Evolutionary conservation across 1,140 invertebrate species (phyloP).

Genomic region (Bursaphelenchus mucronatus): DNA sequence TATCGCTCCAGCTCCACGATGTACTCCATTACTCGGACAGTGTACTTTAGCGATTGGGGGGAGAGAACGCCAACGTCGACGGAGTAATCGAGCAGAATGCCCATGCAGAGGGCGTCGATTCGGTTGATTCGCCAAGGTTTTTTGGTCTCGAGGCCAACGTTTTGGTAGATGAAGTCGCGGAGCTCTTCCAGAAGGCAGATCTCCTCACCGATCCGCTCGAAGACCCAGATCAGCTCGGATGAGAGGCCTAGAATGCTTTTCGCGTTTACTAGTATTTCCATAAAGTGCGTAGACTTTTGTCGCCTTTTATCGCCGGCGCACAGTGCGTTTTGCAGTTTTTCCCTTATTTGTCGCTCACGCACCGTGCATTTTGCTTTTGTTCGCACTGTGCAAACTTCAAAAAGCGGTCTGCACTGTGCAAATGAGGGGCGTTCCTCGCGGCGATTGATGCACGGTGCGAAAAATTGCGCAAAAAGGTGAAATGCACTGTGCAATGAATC

Average conservation of each 20-base stretch:
- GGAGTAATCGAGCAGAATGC: slow-evolving; percentile 14
- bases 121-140: slow-evolving; percentile 29
- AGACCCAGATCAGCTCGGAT: slow-evolving; percentile 28
- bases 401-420: too few species aligned
- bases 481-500: too few species aligned
- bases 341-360: too few species aligned
- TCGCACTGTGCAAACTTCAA: too few species aligned
- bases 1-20: slow-evolving; percentile 24
- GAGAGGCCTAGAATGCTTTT: slow-evolving; percentile 13
- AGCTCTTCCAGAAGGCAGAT: slow-evolving; percentile 27
- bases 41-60: slow-evolving; percentile 22
- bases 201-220: slow-evolving; percentile 25
- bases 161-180: slow-evolving; percentile 18
- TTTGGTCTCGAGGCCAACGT: slow-evolving; percentile 11
- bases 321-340: too few species aligned
- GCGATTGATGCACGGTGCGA: too few species aligned
- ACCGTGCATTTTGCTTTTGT: too few species aligned
- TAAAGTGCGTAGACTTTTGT: too few species aligned
- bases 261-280: too few species aligned
- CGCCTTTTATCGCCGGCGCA: too few species aligned
- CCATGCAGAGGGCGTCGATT: slow-evolving; percentile 29
- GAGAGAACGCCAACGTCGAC: slow-evolving; percentile 20
- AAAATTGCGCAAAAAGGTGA: too few species aligned
- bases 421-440: too few species aligned
- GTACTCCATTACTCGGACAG: slow-evolving; percentile 20